Evolutionary conservation across 2,797 vertebrate genomes (phyloP).

Genomic region (Cossypha heuglini): DNA sequence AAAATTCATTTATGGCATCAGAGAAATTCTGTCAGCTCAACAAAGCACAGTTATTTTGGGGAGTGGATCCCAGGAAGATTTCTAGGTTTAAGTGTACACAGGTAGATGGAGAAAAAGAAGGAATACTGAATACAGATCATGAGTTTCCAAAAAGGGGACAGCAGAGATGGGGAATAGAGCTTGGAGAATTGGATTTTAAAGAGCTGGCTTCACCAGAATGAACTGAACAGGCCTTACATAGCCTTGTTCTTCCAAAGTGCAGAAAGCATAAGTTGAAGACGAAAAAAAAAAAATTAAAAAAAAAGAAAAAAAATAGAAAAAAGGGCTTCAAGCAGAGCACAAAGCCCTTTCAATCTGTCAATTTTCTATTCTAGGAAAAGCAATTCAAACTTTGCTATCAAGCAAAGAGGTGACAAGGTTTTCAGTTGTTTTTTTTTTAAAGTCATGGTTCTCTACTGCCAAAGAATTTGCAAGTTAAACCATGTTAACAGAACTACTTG

Average conservation of each 20-base stretch:
- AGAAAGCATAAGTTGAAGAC: background rate
- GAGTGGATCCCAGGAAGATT: background rate
- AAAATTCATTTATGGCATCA: background rate
- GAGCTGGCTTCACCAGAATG: background rate
- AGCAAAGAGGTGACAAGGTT: background rate
- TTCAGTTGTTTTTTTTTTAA: background rate
- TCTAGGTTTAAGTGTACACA: background rate
- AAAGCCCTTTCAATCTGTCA: background rate
- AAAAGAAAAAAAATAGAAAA: background rate
- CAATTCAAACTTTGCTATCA: background rate
- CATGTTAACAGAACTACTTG: background rate
- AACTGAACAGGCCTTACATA: background rate
- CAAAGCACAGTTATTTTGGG: background rate
- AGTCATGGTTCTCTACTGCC: background rate
- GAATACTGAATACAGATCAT: background rate
- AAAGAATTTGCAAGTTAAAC: background rate
- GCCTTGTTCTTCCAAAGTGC: background rate
- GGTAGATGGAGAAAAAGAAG: background rate
- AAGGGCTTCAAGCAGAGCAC: rapidly evolving
- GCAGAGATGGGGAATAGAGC: background rate
- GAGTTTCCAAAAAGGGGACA: background rate
- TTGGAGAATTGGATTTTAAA: background rate
- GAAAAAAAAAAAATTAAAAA: background rate
- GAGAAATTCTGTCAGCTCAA: background rate
- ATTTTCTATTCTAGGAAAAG: background rate